Base-by-base conservation (phyloP, 2,797 vertebrate genomes). In the Cephalopachus bancanus region DNA sequence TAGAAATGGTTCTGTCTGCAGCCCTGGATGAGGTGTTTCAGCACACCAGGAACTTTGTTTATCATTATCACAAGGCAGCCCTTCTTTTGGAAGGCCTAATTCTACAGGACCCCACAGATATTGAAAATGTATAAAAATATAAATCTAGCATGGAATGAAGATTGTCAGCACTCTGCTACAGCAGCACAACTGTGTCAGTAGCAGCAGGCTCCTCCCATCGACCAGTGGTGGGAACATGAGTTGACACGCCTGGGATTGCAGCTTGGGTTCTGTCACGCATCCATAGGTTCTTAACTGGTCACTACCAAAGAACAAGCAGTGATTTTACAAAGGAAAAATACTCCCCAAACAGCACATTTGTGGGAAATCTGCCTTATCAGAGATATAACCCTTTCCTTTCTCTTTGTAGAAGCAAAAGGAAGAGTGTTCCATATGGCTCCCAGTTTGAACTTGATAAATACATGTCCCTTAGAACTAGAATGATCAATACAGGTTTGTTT, bases 21-120 rank as follows among this genome's bases (percentile, higher is more conserved):
- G 99, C 99, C 87, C 98, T 99, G 97, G 99, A 99, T 84, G 99
- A 99, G 98, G 99, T 99, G 99, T 99, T 99, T 96, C 99, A 99
- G 98, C 99, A 99, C 97, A 99, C 99, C 0, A 99, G 99, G 97
- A 99, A 99, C 92, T 99, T 99, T 5, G 99, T 99, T 5, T 99
- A 99, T 98, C 99, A 99, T 90, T 99, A 99, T 98, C 99, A 99
- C 98, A 99, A 99, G 97, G 99, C 99, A 44, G 99, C 99, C 92
- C 98, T 99, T 99, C 98, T 99, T 97, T 98, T 99, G 97, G 99
- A 99, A 94, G 99, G 99, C 92, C 98, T 99, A 71, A 99, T 99
- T 81, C 98, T 99, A 4, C 99, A 99, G 94, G 99, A 99, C 97
- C 99, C 99, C 5, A 99, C 99, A 5, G 99, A 99, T 76, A 98